A percentile compares a stretch with the other conserved stretches of the same genome.
Evolutionary conservation across 2,797 vertebrate genomes (phyloP).

Genomic region (Brachyrhaphis roseni): DNA sequence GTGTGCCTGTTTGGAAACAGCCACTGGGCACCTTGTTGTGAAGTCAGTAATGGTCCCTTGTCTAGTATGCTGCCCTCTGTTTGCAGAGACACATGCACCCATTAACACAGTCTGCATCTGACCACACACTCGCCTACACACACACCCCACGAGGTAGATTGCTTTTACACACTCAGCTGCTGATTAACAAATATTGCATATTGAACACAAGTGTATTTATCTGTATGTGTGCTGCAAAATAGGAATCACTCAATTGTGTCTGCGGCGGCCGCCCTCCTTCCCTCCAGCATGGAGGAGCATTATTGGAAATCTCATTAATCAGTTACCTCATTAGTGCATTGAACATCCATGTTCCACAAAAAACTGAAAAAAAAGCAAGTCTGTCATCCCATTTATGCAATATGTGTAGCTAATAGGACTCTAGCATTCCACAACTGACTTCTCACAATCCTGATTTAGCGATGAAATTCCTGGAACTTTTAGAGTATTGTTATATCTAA

Average conservation of each 20-base stretch:
- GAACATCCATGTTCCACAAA: slow-evolving; percentile 24
- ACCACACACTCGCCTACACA: slow-evolving; percentile 43
- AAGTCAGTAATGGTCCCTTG: slow-evolving; percentile 56
- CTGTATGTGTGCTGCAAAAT: slow-evolving; percentile 28
- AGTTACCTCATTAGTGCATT: slow-evolving; percentile 67
- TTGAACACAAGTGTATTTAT: slow-evolving; percentile 17
- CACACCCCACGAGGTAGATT: slow-evolving; percentile 47
- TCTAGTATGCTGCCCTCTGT: slow-evolving; percentile 43
- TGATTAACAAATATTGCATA: slow-evolving; percentile 70
- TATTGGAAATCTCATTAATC: slow-evolving; percentile 73
- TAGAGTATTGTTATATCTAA: slow-evolving; percentile 15
- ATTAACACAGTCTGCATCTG: slow-evolving; percentile 47
- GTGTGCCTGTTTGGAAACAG: slow-evolving; percentile 39
- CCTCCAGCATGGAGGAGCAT: slow-evolving; percentile 55
- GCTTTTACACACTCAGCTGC: slow-evolving; percentile 59
- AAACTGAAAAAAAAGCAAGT: slow-evolving; percentile 24
- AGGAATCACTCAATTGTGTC: slow-evolving; percentile 55
- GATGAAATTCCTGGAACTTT: slow-evolving; percentile 16
- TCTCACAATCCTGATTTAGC: slow-evolving; percentile 12
- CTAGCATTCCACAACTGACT: slow-evolving; percentile 18
- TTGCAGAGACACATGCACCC: slow-evolving; percentile 29
- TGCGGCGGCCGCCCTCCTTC: slow-evolving; percentile 55
- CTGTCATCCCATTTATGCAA: slow-evolving; percentile 24
- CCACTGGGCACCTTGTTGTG: slow-evolving; percentile 58
- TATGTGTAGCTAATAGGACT: slow-evolving; percentile 30